Base-by-base conservation (phyloP, 2,888 invertebrate genomes). In the Xylocampa areola region DNA sequence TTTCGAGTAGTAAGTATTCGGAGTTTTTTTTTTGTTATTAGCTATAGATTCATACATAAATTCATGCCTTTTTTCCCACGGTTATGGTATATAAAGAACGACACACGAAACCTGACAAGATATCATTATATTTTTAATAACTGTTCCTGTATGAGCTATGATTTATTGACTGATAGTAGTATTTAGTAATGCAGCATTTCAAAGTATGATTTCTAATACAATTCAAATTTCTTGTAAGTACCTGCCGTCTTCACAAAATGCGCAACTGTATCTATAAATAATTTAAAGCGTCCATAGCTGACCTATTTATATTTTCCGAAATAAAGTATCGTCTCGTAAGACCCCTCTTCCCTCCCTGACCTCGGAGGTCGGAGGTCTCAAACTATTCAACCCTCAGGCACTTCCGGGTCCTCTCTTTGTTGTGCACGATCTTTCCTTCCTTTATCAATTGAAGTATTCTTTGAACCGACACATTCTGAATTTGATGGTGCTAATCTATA, bases 321-420 rank as follows among this genome's bases (percentile, higher is more conserved):
- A 49, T 35, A 36, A 36, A 50, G 30, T 45, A 48, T 25, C 32
- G 51, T 23, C 25, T 25, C 23, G 23, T 35, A 40, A 27, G 5
- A 41, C 45, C 39, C 54, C 43, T 41, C 13, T 41, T 23, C 72
- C 57, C 60, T 53, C 55, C 48, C 49, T 48, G 65, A 61, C 67
- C 65, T 58, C 61, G 50, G 45, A 68, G 71, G 71, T 57, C 58
- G 53, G 52, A 68, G 68, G 64, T 60, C 71, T 66, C 71, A 78
- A 84, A 85, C 84, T 85, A 85, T 84, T 82, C 81, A 70, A 65
- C 82, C 83, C 77, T 79, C 64, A 66, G 82, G 82, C 74, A 68
- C 62, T 82, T 81, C 84, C 83, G 79, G 77, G 57, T 65, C 73
- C 76, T 78, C 82, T 83, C 84, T 86, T 87, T 86, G 82, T 83